These are phyloP conservation scores for Pangasius macronema DNA, from an alignment of 2,797 vertebrate species.

Conservation along the genomic window DNA sequence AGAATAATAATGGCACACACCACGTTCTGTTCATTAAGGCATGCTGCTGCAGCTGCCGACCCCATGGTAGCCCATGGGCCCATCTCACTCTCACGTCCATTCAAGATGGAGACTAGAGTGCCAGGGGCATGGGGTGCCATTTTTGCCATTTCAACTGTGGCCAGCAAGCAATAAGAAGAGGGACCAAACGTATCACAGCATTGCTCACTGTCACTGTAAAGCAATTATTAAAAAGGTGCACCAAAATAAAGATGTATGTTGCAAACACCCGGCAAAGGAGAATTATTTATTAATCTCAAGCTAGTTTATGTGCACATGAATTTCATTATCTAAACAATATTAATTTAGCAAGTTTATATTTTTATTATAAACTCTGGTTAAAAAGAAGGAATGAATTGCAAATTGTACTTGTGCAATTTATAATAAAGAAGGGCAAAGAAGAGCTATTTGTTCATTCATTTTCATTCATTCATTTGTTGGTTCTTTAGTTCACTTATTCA, in stretches of 20 bases:
- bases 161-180: slow-evolving; percentile 2
- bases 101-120: slow-evolving; percentile 45
- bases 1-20: slow-evolving; percentile 87
- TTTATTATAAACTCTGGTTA: background rate
- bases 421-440: background rate
- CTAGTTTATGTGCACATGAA: background rate
- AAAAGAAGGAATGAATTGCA: background rate
- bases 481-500: slow-evolving; percentile 25
- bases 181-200: background rate
- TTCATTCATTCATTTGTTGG: slow-evolving; percentile 16
- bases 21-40: slow-evolving; percentile 81
- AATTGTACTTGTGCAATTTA: slow-evolving; percentile 11
- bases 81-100: slow-evolving; percentile 36
- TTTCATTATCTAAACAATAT: background rate
- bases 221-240: background rate
- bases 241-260: background rate
- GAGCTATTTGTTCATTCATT: background rate
- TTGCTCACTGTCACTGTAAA: background rate
- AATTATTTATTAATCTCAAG: background rate
- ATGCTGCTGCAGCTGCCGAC: slow-evolving; percentile 83
- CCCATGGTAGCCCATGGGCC: slow-evolving; percentile 52
- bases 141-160: slow-evolving; percentile 43
- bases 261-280: background rate
- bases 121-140: slow-evolving; percentile 47
- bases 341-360: background rate